A percentile compares a stretch with the other conserved stretches of the same genome.
Conservation (phyloP, 2,113 vertebrate genomes). For the Lepus americanus region DNA sequence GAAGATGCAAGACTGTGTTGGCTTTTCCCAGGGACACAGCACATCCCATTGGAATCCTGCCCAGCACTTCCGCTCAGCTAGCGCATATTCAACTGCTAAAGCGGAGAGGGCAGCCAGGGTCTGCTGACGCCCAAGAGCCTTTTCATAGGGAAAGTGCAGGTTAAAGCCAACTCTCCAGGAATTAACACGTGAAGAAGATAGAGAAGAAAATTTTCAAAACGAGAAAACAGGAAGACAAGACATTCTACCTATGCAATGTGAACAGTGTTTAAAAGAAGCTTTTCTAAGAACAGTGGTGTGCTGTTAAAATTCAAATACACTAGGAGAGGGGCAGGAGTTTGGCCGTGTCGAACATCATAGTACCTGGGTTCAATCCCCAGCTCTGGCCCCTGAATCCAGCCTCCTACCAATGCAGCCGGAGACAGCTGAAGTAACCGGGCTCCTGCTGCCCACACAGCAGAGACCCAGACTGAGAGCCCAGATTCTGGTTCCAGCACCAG, state of each 20-base stretch:
- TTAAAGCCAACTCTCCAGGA: not conserved
- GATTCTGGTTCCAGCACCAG: too few species aligned
- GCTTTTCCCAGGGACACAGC: not conserved
- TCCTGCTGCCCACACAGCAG: too few species aligned
- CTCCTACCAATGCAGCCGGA: too few species aligned
- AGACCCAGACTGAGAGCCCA: too few species aligned
- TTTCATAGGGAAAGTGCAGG: not conserved
- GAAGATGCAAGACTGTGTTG: not conserved
- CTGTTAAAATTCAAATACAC: not conserved
- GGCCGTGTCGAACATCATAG: too few species aligned
- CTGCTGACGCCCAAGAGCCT: not conserved
- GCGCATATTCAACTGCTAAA: too few species aligned
- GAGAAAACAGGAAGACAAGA: not conserved
- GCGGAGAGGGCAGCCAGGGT: not conserved
- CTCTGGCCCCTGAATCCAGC: too few species aligned
- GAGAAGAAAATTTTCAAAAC: not conserved
- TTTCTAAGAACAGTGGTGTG: not conserved
- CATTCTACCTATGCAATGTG: not conserved
- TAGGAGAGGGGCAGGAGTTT: too few species aligned
- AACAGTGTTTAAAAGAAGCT: not conserved
- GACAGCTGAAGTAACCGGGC: too few species aligned
- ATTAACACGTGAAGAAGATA: conserved; percentile 1
- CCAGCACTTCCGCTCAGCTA: not conserved
- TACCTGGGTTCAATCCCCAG: too few species aligned
- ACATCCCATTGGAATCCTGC: not conserved